Conservation (phyloP, 2,113 vertebrate genomes). For the Actenoides lindsayi region DNA sequence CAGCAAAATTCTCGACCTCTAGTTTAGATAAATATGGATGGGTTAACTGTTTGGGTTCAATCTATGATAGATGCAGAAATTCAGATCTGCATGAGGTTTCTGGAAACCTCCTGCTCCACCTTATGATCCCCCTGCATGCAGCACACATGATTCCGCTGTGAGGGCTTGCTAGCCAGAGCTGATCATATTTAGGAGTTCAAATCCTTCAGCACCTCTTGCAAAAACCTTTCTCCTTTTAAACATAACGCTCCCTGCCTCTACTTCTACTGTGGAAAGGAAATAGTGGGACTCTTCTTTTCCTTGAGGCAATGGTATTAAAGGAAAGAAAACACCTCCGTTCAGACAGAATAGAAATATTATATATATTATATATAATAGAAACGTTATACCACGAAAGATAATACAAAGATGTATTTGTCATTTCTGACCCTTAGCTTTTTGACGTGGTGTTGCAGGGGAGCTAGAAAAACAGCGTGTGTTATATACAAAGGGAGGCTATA, state of each 20-base stretch:
- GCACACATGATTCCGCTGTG: background rate
- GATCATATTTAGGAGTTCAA: background rate
- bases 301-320: background rate
- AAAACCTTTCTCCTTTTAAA: background rate
- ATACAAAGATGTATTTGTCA: background rate
- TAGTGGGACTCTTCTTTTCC: background rate
- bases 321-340: background rate
- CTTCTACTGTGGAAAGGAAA: background rate
- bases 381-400: background rate
- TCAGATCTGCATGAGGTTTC: background rate
- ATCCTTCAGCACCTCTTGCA: background rate
- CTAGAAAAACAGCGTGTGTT: background rate
- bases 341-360: background rate
- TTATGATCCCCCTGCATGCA: rapidly evolving
- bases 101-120: background rate
- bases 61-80: background rate
- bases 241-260: background rate
- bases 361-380: too few relatives aligned
- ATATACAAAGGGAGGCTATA: background rate
- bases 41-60: background rate
- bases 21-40: background rate
- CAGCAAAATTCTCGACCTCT: background rate
- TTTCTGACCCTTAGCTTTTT: background rate
- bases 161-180: background rate
- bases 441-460: background rate